Conservation (phyloP, 2,888 invertebrate genomes). For the Eudemis profundana region DNA sequence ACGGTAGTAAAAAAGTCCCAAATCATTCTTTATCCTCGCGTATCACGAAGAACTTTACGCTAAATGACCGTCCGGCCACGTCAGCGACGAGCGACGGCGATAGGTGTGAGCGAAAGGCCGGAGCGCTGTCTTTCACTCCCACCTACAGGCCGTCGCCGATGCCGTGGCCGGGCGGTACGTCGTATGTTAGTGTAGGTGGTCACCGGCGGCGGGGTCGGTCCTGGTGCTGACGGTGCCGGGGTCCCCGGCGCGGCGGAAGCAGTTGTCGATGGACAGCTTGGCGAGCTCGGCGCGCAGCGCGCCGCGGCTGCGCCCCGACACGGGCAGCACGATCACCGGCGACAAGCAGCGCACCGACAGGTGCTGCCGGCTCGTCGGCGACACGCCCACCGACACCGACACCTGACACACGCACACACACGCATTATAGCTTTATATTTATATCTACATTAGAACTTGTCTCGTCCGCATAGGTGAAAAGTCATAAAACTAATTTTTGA, state of each 20-base stretch:
- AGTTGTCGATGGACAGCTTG: slow-evolving; percentile 90
- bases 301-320: slow-evolving; percentile 91
- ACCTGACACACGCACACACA: slow-evolving; percentile 41
- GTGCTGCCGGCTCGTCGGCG: slow-evolving; percentile 87
- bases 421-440: background rate
- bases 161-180: too few relatives aligned
- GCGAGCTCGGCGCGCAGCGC: slow-evolving; percentile 93
- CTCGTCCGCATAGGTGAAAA: too few relatives aligned
- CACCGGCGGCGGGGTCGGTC: slow-evolving; percentile 65
- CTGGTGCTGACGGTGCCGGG: slow-evolving; percentile 80
- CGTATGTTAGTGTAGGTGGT: background rate
- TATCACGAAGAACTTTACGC: too few relatives aligned
- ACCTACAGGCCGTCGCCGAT: too few relatives aligned
- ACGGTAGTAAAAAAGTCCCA: too few relatives aligned
- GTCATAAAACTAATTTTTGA: too few relatives aligned
- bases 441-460: background rate
- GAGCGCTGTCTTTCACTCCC: too few relatives aligned
- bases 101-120: too few relatives aligned
- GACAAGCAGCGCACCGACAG: slow-evolving; percentile 79
- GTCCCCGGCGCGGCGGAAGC: slow-evolving; percentile 88
- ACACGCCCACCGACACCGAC: slow-evolving; percentile 72
- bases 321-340: slow-evolving; percentile 94
- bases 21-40: too few relatives aligned
- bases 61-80: too few relatives aligned
- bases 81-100: too few relatives aligned